phyloP scores from a whole-genome alignment of 2,113 vertebrate species.

The Mobula hypostoma region DNA sequence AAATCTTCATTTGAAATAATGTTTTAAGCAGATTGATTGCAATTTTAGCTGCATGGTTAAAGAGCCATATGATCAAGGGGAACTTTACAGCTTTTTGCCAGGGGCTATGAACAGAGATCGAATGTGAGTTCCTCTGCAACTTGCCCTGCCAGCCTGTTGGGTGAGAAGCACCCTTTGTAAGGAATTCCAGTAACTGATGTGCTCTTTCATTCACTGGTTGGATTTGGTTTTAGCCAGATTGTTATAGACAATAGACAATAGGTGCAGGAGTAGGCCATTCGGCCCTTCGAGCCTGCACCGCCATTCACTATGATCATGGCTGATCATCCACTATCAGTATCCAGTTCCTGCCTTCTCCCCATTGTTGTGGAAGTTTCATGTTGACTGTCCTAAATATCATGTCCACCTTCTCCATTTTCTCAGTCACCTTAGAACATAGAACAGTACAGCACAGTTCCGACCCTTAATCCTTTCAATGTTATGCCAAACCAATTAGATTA shows the following conservation, averaged over 20 bases:
- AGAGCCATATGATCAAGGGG: constrained; percentile 8
- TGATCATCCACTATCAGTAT: too few species aligned
- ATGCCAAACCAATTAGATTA: too few species aligned
- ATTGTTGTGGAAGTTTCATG: background rate
- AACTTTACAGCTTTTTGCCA: constrained; percentile 20
- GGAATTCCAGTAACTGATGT: background rate
- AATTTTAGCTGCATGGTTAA: constrained; percentile 21
- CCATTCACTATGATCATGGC: too few species aligned
- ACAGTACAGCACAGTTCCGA: too few species aligned
- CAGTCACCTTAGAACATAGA: background rate
- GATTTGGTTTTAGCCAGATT: background rate
- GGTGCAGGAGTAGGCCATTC: too few species aligned
- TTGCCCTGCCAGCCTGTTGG: background rate
- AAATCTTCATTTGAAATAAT: constrained; percentile 8
- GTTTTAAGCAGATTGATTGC: constrained; percentile 1
- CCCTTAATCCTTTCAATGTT: too few species aligned
- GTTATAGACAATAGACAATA: too few species aligned
- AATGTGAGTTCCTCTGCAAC: background rate
- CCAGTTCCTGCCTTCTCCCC: too few species aligned
- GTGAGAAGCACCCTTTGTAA: constrained; percentile 26
- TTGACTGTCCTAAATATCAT: background rate
- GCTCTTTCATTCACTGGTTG: background rate
- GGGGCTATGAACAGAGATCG: background rate
- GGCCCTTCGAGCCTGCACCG: too few species aligned
- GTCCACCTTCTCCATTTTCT: constrained; percentile 16